phyloP scores from a whole-genome alignment of 2,113 vertebrate genomes.

The Acanthochromis polyacanthus region DNA sequence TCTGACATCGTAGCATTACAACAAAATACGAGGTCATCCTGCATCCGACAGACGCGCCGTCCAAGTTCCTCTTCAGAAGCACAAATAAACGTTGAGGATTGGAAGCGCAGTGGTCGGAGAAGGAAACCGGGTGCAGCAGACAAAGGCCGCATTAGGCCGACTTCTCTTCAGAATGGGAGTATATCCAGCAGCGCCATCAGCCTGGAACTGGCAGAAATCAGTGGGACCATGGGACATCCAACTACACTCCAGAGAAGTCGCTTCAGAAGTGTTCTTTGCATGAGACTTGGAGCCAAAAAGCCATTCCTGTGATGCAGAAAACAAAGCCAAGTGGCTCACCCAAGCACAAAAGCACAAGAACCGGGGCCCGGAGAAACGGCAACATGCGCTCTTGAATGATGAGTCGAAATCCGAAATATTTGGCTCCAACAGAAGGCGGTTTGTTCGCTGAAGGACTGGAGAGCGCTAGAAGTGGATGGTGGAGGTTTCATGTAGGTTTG shows the following conservation, averaged over 20 bases:
- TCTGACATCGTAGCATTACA: neutral
- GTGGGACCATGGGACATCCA: no score
- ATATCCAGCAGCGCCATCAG: constrained; percentile 14
- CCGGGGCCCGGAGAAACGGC: neutral
- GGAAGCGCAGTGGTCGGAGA: no score
- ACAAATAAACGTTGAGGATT: neutral
- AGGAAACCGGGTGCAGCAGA: neutral
- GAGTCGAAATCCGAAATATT: neutral
- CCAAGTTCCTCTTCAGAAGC: neutral
- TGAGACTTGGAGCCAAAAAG: no score
- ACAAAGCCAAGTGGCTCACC: neutral
- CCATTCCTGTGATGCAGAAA: neutral
- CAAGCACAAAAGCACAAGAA: neutral
- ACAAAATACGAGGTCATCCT: no score
- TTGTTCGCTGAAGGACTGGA: neutral
- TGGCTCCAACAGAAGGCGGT: neutral
- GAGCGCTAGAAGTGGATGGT: neutral
- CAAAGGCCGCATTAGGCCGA: neutral
- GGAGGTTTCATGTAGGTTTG: neutral
- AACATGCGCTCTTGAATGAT: neutral
- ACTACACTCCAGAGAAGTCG: no score
- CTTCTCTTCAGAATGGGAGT: constrained; percentile 7
- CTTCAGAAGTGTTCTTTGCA: no score
- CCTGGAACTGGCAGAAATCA: neutral
- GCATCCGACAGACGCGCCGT: no score